Evolutionary conservation across 2,888 invertebrate species (phyloP).

Genomic region (Danaus chrysippus): DNA sequence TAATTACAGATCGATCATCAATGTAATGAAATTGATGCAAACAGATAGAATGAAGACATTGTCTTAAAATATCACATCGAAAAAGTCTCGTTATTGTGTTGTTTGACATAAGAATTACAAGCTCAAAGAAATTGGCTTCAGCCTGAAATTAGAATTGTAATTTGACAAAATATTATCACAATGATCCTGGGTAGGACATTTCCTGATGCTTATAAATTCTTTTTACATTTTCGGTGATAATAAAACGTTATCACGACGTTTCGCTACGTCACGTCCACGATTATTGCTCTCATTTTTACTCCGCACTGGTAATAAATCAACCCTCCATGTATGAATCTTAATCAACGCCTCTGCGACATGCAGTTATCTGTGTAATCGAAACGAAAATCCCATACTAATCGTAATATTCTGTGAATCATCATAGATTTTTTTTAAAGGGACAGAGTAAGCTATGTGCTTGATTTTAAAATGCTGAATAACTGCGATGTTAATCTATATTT

Average conservation of each 20-base stretch:
- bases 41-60: neutral
- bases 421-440: neutral
- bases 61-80: neutral
- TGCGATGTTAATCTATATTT: too few relatives aligned
- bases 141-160: too few relatives aligned
- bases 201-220: too few relatives aligned
- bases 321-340: conserved; percentile 23
- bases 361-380: conserved; percentile 16
- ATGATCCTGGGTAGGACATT: too few relatives aligned
- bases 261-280: conserved; percentile 21
- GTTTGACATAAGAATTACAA: too few relatives aligned
- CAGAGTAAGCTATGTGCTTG: too few relatives aligned
- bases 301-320: conserved; percentile 30
- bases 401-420: neutral
- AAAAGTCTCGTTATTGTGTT: too few relatives aligned
- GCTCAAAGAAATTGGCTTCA: too few relatives aligned
- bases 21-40: neutral
- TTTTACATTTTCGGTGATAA: neutral
- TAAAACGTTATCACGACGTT: conserved; percentile 21
- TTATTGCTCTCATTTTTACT: conserved; percentile 29
- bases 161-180: too few relatives aligned
- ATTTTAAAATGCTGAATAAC: too few relatives aligned
- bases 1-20: conserved; percentile 9
- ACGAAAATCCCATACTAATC: conserved; percentile 9
- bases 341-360: conserved; percentile 16